Conservation (phyloP, 2,797 vertebrate species). For the Trichosurus vulpecula region DNA sequence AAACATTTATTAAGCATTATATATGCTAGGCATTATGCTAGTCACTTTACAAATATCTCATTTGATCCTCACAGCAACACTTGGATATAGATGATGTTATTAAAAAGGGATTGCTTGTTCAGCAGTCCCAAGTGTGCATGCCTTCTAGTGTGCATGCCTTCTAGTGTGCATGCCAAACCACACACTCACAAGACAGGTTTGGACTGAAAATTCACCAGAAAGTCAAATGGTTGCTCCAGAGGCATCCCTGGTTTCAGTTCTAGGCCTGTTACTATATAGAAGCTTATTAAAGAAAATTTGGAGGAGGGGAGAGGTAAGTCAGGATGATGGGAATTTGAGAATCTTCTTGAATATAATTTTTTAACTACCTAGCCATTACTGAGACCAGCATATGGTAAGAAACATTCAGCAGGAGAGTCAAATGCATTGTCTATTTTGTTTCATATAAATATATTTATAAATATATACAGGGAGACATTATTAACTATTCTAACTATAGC, state of each 20-base stretch:
- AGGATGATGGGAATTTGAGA: neutral
- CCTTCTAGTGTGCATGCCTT: neutral
- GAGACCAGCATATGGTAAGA: neutral
- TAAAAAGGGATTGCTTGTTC: neutral
- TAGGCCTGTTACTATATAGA: neutral
- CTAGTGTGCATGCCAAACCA: too few relatives aligned
- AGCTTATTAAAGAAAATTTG: neutral
- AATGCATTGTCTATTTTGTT: neutral
- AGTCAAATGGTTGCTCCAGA: neutral
- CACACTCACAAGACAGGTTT: neutral
- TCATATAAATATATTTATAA: neutral
- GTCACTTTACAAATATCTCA: too few relatives aligned
- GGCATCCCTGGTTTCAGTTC: neutral
- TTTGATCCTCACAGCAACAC: too few relatives aligned
- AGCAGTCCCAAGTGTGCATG: neutral
- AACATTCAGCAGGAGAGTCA: neutral
- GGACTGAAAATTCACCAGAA: neutral
- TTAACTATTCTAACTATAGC: neutral
- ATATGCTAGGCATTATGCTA: too few relatives aligned
- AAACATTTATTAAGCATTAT: too few relatives aligned
- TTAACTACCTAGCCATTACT: neutral
- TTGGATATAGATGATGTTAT: too few relatives aligned
- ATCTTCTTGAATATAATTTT: neutral
- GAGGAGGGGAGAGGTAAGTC: neutral
- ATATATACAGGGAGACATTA: neutral